A percentile compares a stretch with the other conserved stretches of the same genome.
These are phyloP conservation scores for Setophaga kirtlandii DNA, from an alignment of 2,113 vertebrate genomes.

Conservation along the genomic window DNA sequence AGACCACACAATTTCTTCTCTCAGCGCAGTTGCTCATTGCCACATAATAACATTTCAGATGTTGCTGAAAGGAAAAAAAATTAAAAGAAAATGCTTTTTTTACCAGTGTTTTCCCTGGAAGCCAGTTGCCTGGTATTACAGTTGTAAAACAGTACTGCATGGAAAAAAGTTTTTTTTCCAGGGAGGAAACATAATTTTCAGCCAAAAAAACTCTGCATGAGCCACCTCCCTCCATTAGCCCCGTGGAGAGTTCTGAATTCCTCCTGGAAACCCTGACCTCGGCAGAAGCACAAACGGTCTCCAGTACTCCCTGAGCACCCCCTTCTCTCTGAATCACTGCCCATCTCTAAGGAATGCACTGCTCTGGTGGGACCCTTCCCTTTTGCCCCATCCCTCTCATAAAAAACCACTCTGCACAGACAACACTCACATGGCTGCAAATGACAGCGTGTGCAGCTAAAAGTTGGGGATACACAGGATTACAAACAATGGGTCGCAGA, in stretches of 20 bases:
- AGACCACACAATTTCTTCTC: background rate
- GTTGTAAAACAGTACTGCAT: background rate
- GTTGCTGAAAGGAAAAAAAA: background rate
- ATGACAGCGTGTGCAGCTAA: fast-evolving
- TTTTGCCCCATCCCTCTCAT: background rate
- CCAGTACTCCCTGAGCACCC: background rate
- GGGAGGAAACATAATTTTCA: slow-evolving; percentile 38
- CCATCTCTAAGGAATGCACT: background rate
- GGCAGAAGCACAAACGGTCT: background rate
- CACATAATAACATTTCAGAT: background rate
- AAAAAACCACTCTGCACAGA: background rate
- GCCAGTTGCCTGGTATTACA: background rate
- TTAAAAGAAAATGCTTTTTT: background rate
- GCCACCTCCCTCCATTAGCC: background rate
- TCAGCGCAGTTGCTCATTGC: background rate
- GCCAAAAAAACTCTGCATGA: slow-evolving; percentile 27
- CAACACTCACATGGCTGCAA: no score
- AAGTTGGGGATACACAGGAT: background rate
- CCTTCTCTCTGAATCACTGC: background rate
- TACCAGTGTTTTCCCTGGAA: slow-evolving; percentile 22
- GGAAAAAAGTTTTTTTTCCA: slow-evolving; percentile 31
- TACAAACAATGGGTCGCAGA: fast-evolving
- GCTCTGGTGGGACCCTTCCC: background rate
- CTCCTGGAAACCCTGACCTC: slow-evolving; percentile 15
- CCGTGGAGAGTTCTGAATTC: background rate